phyloP scores from a whole-genome alignment of 92 coral and sea anemone species.

The Bergia puertoricense region DNA sequence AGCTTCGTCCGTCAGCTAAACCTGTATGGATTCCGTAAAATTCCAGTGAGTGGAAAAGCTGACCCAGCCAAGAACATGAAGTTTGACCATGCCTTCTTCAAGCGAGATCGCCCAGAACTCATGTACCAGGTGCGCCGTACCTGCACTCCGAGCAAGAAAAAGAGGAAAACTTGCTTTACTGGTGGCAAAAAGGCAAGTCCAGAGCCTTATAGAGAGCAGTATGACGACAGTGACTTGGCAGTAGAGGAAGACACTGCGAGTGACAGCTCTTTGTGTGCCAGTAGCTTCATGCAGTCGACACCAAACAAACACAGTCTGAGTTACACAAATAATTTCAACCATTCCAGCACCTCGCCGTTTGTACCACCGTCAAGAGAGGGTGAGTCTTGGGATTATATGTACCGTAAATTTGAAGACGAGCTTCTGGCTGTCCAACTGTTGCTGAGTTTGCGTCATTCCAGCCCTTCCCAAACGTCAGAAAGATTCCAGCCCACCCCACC shows the following conservation, averaged over 20 bases:
- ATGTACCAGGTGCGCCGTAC: constrained; percentile 96
- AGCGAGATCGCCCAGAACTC: constrained; percentile 88
- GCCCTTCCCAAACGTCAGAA: constrained; percentile 55
- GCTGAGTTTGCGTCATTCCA: constrained; percentile 82
- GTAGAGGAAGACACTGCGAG: constrained; percentile 55
- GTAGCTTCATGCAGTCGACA: constrained; percentile 28
- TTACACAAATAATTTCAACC: constrained; percentile 50
- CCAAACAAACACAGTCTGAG: constrained; percentile 40
- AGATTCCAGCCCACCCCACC: constrained; percentile 35
- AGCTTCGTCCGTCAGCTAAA: constrained; percentile 98
- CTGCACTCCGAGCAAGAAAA: constrained; percentile 87
- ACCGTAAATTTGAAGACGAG: constrained; percentile 91
- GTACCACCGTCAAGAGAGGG: constrained; percentile 60
- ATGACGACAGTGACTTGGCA: constrained; percentile 63
- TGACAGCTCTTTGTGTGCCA: constrained; percentile 42
- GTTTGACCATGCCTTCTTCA: constrained; percentile 91
- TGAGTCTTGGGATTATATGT: constrained; percentile 77
- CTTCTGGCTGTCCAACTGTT: constrained; percentile 90
- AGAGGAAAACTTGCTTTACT: constrained; percentile 60
- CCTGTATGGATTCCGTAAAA: constrained; percentile 92
- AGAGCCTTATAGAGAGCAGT: constrained; percentile 64
- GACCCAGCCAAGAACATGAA: constrained; percentile 99
- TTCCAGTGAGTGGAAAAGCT: constrained; percentile 95
- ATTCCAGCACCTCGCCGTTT: constrained; percentile 58
- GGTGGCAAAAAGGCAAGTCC: constrained; percentile 59